These are phyloP conservation scores for Argentina silus DNA, from an alignment of 2,797 vertebrate species.

Conservation along the genomic window DNA sequence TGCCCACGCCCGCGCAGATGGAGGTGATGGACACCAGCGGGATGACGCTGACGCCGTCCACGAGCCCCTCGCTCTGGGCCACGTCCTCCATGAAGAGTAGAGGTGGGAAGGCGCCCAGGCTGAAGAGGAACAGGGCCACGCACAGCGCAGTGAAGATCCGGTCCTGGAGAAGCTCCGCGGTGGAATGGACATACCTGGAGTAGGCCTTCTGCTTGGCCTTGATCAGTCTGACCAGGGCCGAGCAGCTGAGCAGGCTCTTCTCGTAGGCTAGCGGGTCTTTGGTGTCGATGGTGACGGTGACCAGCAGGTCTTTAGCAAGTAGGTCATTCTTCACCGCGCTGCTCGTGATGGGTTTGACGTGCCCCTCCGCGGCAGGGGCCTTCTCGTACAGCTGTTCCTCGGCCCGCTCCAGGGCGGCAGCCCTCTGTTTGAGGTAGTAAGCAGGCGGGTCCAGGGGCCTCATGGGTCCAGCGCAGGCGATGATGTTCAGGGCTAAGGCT, in stretches of 20 bases:
- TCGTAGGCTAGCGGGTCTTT: slow-evolving; percentile 31
- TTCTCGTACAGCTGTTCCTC: slow-evolving; percentile 63
- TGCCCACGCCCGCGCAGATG: slow-evolving; percentile 83
- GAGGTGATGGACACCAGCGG: slow-evolving; percentile 87
- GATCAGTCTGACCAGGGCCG: slow-evolving; percentile 42
- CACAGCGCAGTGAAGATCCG: slow-evolving; percentile 84
- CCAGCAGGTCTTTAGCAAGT: slow-evolving; percentile 27
- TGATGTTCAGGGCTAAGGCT: slow-evolving; percentile 84
- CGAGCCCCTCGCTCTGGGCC: slow-evolving; percentile 80
- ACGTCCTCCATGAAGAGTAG: slow-evolving; percentile 87
- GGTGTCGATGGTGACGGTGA: slow-evolving; percentile 28
- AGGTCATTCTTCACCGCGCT: slow-evolving; percentile 16
- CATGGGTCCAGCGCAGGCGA: slow-evolving; percentile 87
- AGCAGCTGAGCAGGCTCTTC: slow-evolving; percentile 38
- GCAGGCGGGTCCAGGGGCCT: slow-evolving; percentile 74
- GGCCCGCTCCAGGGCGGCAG: slow-evolving; percentile 60
- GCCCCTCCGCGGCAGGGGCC: slow-evolving; percentile 20
- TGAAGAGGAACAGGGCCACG: slow-evolving; percentile 73
- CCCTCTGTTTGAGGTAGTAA: slow-evolving; percentile 73
- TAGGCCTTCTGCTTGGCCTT: slow-evolving; percentile 83
- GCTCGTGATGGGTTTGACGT: slow-evolving; percentile 12
- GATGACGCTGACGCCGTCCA: slow-evolving; percentile 75
- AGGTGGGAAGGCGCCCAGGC: slow-evolving; percentile 82
- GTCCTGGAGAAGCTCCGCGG: slow-evolving; percentile 77
- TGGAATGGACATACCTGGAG: slow-evolving; percentile 79